A percentile compares a stretch with the other conserved stretches of the same genome.
Evolutionary conservation across 2,113 vertebrate genomes (phyloP).

Genomic region (Sapayoa aenigma): DNA sequence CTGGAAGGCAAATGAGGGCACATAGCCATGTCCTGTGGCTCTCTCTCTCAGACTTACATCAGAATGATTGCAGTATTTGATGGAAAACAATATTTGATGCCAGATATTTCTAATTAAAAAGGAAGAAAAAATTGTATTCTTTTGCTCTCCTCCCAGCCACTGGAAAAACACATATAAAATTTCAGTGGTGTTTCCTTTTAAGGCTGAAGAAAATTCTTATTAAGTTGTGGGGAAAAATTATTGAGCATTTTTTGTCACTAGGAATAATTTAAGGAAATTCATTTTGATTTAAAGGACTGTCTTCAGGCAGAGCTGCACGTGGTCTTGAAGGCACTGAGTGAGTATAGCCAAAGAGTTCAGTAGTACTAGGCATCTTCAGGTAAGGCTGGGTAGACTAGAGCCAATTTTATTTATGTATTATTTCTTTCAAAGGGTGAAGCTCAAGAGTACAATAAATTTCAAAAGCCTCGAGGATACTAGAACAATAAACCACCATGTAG

Average conservation of each 20-base stretch:
- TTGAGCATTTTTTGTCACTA: neutral
- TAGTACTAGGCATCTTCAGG: neutral
- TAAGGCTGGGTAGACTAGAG: neutral
- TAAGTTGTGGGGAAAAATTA: neutral
- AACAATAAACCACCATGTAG: constrained; percentile 24
- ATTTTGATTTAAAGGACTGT: neutral
- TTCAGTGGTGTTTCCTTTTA: neutral
- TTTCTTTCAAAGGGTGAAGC: neutral
- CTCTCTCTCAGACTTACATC: neutral
- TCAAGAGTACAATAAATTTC: neutral
- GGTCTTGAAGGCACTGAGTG: neutral
- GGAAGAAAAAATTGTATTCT: neutral
- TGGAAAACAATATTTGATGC: neutral
- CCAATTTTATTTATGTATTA: constrained; percentile 3
- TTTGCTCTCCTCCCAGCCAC: neutral
- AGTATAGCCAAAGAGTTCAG: neutral
- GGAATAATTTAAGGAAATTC: neutral
- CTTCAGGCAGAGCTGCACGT: neutral
- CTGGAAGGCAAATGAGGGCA: neutral
- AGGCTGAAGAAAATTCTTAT: neutral
- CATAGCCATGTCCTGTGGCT: neutral
- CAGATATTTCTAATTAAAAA: neutral
- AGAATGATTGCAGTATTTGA: neutral
- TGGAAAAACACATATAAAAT: neutral
- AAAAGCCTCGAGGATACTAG: constrained; percentile 27